Evolutionary conservation across 1,140 invertebrate genomes (phyloP).

Genomic region (Drosophila azteca): DNA sequence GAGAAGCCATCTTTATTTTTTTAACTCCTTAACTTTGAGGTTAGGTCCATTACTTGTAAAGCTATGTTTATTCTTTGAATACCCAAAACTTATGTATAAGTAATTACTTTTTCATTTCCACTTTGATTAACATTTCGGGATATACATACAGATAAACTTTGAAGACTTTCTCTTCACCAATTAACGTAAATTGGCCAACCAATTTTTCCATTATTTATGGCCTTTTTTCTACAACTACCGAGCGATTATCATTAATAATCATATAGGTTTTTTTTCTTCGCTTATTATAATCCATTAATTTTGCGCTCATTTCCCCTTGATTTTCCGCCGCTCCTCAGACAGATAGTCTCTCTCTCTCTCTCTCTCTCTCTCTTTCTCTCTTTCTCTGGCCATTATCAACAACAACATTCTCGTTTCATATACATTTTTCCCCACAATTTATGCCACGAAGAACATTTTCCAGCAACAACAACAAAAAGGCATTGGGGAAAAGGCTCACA

Average conservation of each 20-base stretch:
- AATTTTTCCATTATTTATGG: slow-evolving; percentile 40
- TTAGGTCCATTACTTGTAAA: too few species aligned
- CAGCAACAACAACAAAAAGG: slow-evolving; percentile 23
- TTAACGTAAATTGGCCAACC: slow-evolving; percentile 6
- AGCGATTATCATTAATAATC: slow-evolving; percentile 40
- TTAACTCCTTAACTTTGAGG: not conserved
- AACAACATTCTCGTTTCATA: not conserved
- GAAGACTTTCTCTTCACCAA: slow-evolving; percentile 26
- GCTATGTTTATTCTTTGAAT: too few species aligned
- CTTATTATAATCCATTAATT: slow-evolving; percentile 50
- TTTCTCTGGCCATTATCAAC: not conserved
- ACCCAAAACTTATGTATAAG: too few species aligned
- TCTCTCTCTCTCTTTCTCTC: not conserved
- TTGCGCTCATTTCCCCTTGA: slow-evolving; percentile 18
- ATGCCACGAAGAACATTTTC: slow-evolving; percentile 54
- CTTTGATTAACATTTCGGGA: not conserved
- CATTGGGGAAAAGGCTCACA: slow-evolving; percentile 50
- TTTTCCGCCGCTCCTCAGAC: not conserved
- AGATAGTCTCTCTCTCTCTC: not conserved
- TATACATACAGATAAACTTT: not conserved
- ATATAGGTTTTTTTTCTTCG: slow-evolving; percentile 19
- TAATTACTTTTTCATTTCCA: not conserved
- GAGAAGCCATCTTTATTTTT: too few species aligned
- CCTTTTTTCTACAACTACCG: slow-evolving; percentile 1
- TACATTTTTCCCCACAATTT: slow-evolving; percentile 36